Base-by-base conservation (phyloP, 2,797 vertebrate species). In the Fistularia tabacaria region DNA sequence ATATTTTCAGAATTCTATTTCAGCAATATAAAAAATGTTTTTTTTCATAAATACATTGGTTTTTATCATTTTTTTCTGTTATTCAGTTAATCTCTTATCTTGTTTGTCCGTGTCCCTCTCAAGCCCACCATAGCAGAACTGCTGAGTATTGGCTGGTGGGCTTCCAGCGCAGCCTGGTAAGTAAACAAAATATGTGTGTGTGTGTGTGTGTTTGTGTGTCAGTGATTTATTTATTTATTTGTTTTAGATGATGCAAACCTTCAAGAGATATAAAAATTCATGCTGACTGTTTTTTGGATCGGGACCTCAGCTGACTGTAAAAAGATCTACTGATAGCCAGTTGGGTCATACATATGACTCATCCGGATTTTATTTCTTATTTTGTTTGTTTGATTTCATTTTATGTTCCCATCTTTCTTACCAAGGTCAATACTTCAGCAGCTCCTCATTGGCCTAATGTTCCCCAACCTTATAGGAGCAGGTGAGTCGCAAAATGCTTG, bases 141-240 rank as follows among this genome's bases (percentile, higher is more conserved):
- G 71, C 88, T 99, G 55, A 95, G 92, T 15, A 86, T 99, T 57
- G 94, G 96, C 74, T 99, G 96, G 96, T 98, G 96, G 97, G 95
- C 96, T 38, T 96, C 96, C 1, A 93, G 85, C 67, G 94, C 93
- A 49, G 93, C 94, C 62, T 99, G 97, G 97, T 99, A 85, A 93
- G 95, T 62, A 14, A 36, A 11, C 11, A 45, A 9, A 12, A 7
- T 45, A 12, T 45, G 43, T 42, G 66, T 59, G 25, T 62, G 46
- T 45, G 43, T 42, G 66, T 59, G 25, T 62, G 46, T 45, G 43
- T 42, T 64, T 59, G 25, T 62, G 46, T 49, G 36, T 40, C 39
- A 8, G 39, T 40, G 3, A 2, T 40, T 40, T 40, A 2, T 40
- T 40, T 40, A 2, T 8, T 40, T 25, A 25, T 25, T 25, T 25